Evolutionary conservation across 2,113 vertebrate species (phyloP).

Genomic region (Arothron firmamentum): DNA sequence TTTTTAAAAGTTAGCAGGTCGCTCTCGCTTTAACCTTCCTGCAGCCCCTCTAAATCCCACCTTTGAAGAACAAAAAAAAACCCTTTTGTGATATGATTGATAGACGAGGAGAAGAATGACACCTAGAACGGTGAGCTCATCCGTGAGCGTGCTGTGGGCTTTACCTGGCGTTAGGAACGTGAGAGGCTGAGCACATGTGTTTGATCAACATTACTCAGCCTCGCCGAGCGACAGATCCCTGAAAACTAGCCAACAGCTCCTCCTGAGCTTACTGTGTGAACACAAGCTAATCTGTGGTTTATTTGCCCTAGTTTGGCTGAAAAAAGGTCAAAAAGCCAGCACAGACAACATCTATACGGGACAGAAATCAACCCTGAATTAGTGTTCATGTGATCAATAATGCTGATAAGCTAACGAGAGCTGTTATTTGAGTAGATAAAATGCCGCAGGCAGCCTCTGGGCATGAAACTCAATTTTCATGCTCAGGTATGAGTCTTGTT

Average conservation of each 20-base stretch:
- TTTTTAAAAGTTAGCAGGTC: too few relatives aligned
- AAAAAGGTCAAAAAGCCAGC: constrained; percentile 29
- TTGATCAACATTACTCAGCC: constrained; percentile 37
- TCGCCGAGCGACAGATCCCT: constrained; percentile 25
- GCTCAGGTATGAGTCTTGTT: background rate
- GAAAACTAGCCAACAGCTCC: constrained; percentile 40
- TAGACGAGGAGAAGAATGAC: background rate
- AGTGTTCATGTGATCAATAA: constrained; percentile 18
- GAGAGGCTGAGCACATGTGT: constrained; percentile 13
- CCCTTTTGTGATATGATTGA: constrained; percentile 4
- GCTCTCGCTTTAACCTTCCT: too few relatives aligned
- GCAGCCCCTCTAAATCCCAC: background rate
- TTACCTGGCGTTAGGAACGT: constrained; percentile 40
- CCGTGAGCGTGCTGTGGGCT: constrained; percentile 1
- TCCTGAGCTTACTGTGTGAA: constrained; percentile 46
- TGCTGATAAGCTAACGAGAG: constrained; percentile 23
- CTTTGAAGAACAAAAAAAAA: background rate
- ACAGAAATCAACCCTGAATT: constrained; percentile 27
- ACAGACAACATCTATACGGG: background rate
- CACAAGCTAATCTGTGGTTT: constrained; percentile 31
- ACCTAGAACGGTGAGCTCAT: background rate
- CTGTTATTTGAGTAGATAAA: constrained; percentile 19
- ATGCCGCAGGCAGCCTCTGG: background rate
- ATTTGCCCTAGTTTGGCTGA: constrained; percentile 31
- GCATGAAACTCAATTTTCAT: background rate